Evolutionary conservation across 2,113 vertebrate species (phyloP), one percentile per base, ranked within the genome.

Genomic region (Pomatorhinus ruficollis): DNA sequence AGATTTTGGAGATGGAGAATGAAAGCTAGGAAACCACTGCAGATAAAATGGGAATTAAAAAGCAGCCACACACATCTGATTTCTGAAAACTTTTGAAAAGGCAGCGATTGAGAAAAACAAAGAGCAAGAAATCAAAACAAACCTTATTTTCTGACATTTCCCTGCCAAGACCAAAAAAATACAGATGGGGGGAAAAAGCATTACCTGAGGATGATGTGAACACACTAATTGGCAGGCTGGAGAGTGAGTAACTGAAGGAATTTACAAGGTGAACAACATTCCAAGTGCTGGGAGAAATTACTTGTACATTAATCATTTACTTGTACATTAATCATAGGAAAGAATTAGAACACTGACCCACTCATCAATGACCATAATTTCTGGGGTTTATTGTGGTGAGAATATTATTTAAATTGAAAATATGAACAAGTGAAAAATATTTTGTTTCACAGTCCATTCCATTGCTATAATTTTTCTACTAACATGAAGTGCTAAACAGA

Each of bases 301-400:
- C 53, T 90, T 91, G 57, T 76, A 92, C 93, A 89, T 96, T 95
- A 95, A 96, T 94, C 90, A 96, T 94, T 95, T 83, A 97, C 65
- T 87, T 91, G 57, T 76, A 92, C 93, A 89, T 96, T 95, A 95
- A 96, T 94, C 90, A 96, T 94, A 95, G 72, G 78, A 97, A 85
- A 96, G 56, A 96, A 97, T 97, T 95, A 95, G 96, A 96, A 97
- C 2, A 10, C 93, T 89, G 95, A 92, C 87, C 64, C 87, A 87
- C 84, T 94, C 91, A 54, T 94, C 96, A 95, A 0, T 53, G 25
- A 83, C 50, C 27, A 52, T 39, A 4, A 45, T 54, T 90, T 70
- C 75, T 85, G 63, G 19, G 10, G 11, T 60, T 94, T 72, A 47
- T 19, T 69, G 23, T 60, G n/a, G 23, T 15, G 8, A 23, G 44